Evolutionary conservation across 2,888 invertebrate genomes (phyloP), one percentile per base, ranked within the genome.

Genomic region (Apodemia hepburni): DNA sequence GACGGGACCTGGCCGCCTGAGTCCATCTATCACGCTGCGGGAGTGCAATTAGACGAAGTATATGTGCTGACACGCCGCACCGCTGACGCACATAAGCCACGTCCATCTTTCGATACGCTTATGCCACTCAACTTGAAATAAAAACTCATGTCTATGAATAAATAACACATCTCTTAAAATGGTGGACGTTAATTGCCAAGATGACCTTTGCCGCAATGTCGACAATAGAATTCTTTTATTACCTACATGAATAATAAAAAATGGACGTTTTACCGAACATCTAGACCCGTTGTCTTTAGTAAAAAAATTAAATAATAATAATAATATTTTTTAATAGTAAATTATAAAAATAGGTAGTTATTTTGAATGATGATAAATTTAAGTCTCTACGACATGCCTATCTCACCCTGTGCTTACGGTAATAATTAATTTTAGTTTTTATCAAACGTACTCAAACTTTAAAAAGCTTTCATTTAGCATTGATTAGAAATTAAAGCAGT

Each of bases 1-100:
- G 76, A 70, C 54, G 69, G 71, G 73, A 76, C 70, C 54, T 54
- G 54, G 54, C 27, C 22, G 66, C 62, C 68, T 66, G 66, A 64
- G 72, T 68, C 81, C 82, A 88, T 90, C 87, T 85, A 88, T 90
- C 89, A 90, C 88, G 77, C 90, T 67, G 80, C 83, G 80, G 80
- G 80, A 78, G 77, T 71, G 77, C 79, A 80, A 81, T 80, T 80
- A 81, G 79, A 73, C 78, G 78, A 73, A 82, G 84, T 83, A 82
- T 85, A 89, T 87, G 90, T 88, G 88, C 87, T 87, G 89, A 90
- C 88, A 87, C 84, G 85, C 75, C 78, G 77, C 78, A 72, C 71
- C 76, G 78, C 76, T 76, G 76, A 73, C 76, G 71, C 72, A 75
- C 76, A 65, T 68, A 70, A 65, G 66, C 68, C 66, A 65, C 66